phyloP scores from a whole-genome alignment of 2,888 invertebrate genomes.

The Acrocyrtus sp. region DNA sequence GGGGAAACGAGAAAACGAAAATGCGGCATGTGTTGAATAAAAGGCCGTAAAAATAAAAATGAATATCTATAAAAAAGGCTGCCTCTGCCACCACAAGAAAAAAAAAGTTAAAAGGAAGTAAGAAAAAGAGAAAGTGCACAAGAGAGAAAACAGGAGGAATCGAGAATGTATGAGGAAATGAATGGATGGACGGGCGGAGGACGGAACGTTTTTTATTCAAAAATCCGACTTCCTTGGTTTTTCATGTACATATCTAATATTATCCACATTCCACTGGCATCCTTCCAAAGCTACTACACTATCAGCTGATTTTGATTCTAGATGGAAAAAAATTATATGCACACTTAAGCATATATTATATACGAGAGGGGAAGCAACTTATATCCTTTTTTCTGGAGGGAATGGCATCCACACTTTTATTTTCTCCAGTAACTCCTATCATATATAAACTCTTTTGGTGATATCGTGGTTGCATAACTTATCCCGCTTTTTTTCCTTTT shows the following conservation, averaged over 20 bases:
- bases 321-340: slow-evolving; percentile 1
- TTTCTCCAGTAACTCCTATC: no score
- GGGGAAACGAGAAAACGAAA: slow-evolving; percentile 34
- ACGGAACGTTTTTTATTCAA: slow-evolving; percentile 24
- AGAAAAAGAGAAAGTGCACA: slow-evolving; percentile 18
- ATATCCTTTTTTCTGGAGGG: slow-evolving; percentile 10
- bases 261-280: slow-evolving; percentile 51
- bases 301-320: slow-evolving; percentile 51
- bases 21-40: slow-evolving; percentile 49
- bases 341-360: no score
- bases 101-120: slow-evolving; percentile 28
- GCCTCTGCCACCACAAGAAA: slow-evolving; percentile 17
- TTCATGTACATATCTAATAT: slow-evolving; percentile 35
- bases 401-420: slow-evolving; percentile 20
- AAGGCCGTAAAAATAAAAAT: slow-evolving; percentile 50
- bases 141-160: slow-evolving; percentile 12
- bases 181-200: slow-evolving; percentile 15
- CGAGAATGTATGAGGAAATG: slow-evolving; percentile 4
- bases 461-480: slow-evolving; percentile 33
- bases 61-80: slow-evolving; percentile 38
- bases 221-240: slow-evolving; percentile 31
- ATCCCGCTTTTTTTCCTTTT: slow-evolving; percentile 1
- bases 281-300: slow-evolving; percentile 50
- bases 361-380: no score
- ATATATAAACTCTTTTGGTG: neutral